Conservation (phyloP, 2,113 vertebrate species). For the Paramormyrops kingsleyae region DNA sequence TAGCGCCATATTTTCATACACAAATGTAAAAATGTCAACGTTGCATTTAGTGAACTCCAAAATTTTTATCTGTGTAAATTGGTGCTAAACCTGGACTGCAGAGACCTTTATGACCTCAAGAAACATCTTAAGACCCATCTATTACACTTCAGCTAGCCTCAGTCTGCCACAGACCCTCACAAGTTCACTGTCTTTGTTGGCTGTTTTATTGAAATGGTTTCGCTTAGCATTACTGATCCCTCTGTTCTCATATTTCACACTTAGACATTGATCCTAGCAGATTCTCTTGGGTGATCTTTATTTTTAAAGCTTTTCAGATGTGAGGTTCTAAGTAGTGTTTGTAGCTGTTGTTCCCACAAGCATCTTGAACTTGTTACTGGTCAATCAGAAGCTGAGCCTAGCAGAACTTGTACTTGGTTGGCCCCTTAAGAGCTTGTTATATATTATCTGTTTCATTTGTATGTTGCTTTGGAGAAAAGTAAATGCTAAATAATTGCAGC, state of each 20-base stretch:
- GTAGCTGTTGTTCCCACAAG: not conserved
- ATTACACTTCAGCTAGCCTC: not conserved
- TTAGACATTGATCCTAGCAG: not conserved
- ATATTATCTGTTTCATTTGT: not conserved
- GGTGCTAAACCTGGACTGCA: not conserved
- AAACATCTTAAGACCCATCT: not conserved
- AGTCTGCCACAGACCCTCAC: not conserved
- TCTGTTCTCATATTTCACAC: not conserved
- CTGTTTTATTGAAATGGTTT: not conserved
- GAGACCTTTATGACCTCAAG: not conserved
- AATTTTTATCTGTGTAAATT: not conserved
- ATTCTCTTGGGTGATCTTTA: not conserved
- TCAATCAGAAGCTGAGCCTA: not conserved
- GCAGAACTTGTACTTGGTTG: not conserved
- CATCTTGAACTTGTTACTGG: not conserved
- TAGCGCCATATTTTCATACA: not conserved
- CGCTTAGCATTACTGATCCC: not conserved
- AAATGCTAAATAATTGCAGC: not conserved
- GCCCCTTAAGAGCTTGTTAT: not conserved
- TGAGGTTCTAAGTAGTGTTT: not conserved
- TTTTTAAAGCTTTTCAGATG: not conserved
- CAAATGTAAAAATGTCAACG: not conserved
- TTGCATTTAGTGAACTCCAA: not conserved
- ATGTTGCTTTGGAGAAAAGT: not conserved
- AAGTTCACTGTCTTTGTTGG: not conserved